Conservation (phyloP, 2,888 invertebrate species). For the Dryococelus australis region DNA sequence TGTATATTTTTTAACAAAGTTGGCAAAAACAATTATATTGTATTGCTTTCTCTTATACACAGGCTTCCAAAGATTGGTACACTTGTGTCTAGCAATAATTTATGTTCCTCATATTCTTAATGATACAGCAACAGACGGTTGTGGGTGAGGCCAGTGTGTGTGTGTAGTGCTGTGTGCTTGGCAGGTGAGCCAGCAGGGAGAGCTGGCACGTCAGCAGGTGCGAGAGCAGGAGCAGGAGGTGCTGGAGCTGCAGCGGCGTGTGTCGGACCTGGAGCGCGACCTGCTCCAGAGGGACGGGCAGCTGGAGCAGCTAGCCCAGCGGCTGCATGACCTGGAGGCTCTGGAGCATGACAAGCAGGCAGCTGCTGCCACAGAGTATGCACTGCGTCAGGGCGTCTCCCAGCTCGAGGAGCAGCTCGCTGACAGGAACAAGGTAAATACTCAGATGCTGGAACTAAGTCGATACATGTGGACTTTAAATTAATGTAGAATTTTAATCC, state of each 20-base stretch:
- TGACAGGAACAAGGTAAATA: conserved; percentile 69
- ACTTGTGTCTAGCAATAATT: no score
- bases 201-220: conserved; percentile 76
- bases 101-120: no score
- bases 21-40: no score
- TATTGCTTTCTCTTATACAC: no score
- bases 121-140: no score
- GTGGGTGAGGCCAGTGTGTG: no score
- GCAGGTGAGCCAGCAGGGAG: conserved; percentile 77
- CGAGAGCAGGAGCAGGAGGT: conserved; percentile 73
- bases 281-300: conserved; percentile 65
- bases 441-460: no score
- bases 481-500: no score
- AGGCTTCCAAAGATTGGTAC: no score
- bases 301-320: conserved; percentile 51
- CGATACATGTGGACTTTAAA: no score
- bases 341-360: conserved; percentile 56
- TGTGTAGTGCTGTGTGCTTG: not conserved
- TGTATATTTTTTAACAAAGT: no score
- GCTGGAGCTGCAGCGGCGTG: conserved; percentile 66
- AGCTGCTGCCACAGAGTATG: conserved; percentile 56
- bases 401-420: conserved; percentile 68
- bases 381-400: conserved; percentile 60
- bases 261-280: conserved; percentile 64
- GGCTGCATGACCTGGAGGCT: conserved; percentile 52